Conservation (phyloP, 2,113 vertebrate species). For the Paedocypris sp. region DNA sequence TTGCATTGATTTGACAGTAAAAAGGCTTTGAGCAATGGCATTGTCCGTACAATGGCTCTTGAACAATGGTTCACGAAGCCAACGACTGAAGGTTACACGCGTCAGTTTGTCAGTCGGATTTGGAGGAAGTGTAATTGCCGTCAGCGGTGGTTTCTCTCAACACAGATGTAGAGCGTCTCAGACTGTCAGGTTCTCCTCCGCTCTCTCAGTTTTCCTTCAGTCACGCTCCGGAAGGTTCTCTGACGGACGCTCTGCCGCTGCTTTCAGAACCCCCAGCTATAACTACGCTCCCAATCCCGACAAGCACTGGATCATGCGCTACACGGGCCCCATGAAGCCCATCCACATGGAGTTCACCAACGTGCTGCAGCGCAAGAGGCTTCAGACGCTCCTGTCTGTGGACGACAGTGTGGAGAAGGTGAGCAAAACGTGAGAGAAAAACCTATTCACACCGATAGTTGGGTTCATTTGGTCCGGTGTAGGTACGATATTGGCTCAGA, state of each 20-base stretch:
- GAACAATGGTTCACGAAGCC: too few relatives aligned
- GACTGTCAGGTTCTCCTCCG: too few relatives aligned
- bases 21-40: slow-evolving; percentile 10
- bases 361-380: slow-evolving; percentile 83
- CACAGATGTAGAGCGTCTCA: neutral
- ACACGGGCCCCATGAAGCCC: slow-evolving; percentile 89
- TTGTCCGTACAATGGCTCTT: too few relatives aligned
- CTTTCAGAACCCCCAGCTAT: slow-evolving; percentile 82
- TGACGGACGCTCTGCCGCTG: neutral
- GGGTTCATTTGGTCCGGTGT: too few relatives aligned
- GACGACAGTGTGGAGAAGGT: slow-evolving; percentile 92
- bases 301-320: slow-evolving; percentile 98
- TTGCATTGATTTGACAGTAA: slow-evolving; percentile 13
- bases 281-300: slow-evolving; percentile 91
- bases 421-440: too few relatives aligned
- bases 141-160: neutral
- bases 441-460: too few relatives aligned
- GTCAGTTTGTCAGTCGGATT: slow-evolving; percentile 2
- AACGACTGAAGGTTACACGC: too few relatives aligned
- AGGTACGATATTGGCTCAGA: too few relatives aligned
- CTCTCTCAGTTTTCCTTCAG: neutral
- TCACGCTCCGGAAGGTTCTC: neutral
- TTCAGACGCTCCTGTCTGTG: slow-evolving; percentile 91
- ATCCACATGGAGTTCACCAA: slow-evolving; percentile 99
- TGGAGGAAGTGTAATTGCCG: neutral